These are phyloP conservation scores for Gibbula magus DNA, from an alignment of 2,888 invertebrate genomes.

Conservation along the genomic window DNA sequence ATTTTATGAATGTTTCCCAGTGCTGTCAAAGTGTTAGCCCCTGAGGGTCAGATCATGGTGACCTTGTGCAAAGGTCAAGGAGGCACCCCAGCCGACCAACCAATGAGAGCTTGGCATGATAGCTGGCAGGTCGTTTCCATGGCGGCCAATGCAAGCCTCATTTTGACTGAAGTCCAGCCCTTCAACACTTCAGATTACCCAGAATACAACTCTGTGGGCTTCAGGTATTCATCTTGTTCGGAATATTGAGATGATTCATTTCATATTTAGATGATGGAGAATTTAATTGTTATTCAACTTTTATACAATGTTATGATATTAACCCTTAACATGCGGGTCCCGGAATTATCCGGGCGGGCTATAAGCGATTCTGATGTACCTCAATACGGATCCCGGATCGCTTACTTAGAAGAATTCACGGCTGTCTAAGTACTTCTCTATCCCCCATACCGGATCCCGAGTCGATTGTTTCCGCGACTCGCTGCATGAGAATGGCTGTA, in stretches of 20 bases:
- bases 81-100: slow-evolving; percentile 76
- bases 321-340: too few species aligned
- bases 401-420: too few species aligned
- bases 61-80: slow-evolving; percentile 79
- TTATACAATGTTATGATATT: too few species aligned
- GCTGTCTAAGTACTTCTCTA: too few species aligned
- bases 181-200: slow-evolving; percentile 73
- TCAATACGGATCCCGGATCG: too few species aligned
- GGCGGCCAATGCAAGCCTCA: slow-evolving; percentile 77
- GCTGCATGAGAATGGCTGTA: too few species aligned
- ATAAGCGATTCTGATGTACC: too few species aligned
- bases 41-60: slow-evolving; percentile 73
- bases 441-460: too few species aligned
- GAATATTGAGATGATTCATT: not conserved
- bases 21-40: slow-evolving; percentile 63
- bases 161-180: slow-evolving; percentile 74
- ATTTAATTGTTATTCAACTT: too few species aligned
- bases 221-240: slow-evolving; percentile 58
- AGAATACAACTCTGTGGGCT: slow-evolving; percentile 77
- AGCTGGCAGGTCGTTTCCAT: slow-evolving; percentile 79
- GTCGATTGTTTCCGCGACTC: too few species aligned
- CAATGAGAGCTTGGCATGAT: slow-evolving; percentile 77
- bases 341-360: too few species aligned
- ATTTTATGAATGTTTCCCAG: slow-evolving; percentile 63
- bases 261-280: not conserved